A percentile compares a stretch with the other conserved stretches of the same genome.
Conservation (phyloP, 53 echinoderm and acorn worm species). For the Patiria pectinifera region DNA sequence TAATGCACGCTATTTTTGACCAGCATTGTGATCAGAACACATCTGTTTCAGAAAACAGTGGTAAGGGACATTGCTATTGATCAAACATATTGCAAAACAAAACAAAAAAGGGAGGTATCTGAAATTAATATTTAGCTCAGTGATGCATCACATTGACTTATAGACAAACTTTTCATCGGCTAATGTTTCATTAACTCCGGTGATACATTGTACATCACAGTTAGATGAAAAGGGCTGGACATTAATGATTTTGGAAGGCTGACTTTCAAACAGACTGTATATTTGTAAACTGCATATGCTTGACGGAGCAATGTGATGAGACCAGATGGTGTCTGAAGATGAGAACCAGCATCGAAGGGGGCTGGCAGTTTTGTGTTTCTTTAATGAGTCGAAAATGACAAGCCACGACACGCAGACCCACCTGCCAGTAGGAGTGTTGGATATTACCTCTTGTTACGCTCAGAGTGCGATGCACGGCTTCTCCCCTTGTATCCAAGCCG, state of each 20-base stretch:
- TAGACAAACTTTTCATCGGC: neutral
- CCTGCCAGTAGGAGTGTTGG: neutral
- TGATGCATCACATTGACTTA: no score
- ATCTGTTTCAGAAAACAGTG: no score
- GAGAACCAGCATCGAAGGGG: neutral
- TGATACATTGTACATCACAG: no score
- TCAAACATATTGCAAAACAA: no score
- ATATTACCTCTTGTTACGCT: neutral
- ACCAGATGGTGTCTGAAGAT: neutral
- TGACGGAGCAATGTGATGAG: neutral
- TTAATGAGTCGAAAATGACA: slow-evolving; percentile 1
- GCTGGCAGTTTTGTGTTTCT: neutral
- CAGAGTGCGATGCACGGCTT: neutral
- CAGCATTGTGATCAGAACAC: no score
- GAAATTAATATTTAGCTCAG: no score
- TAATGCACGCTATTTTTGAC: no score
- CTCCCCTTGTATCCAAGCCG: neutral
- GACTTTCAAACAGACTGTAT: neutral
- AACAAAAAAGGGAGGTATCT: no score
- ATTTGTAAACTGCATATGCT: slow-evolving; percentile 1
- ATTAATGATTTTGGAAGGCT: neutral
- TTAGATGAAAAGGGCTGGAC: neutral
- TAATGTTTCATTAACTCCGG: neutral
- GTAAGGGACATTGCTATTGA: no score
- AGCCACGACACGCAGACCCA: neutral